Evolutionary conservation across 2,113 vertebrate genomes (phyloP).

Genomic region (Mormyrus lacerda): DNA sequence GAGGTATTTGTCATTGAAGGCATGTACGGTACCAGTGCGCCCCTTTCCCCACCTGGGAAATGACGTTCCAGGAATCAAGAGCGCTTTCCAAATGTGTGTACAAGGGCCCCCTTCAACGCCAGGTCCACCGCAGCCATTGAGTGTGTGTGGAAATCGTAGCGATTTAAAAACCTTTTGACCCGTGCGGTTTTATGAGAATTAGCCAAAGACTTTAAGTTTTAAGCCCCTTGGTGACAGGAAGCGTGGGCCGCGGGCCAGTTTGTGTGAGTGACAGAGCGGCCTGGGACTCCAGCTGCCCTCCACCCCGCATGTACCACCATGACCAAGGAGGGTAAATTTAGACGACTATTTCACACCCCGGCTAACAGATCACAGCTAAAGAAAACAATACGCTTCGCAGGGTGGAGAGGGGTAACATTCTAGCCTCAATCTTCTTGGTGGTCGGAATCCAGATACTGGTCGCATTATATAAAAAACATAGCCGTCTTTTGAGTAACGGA

Average conservation of each 20-base stretch:
- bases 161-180: constrained; percentile 93
- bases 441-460: not conserved
- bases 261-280: constrained; percentile 73
- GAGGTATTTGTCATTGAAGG: constrained; percentile 13
- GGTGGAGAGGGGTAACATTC: not conserved
- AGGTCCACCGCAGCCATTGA: constrained; percentile 68
- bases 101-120: constrained; percentile 37
- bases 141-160: constrained; percentile 84
- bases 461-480: not conserved
- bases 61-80: constrained; percentile 5
- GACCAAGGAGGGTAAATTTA: constrained; percentile 74
- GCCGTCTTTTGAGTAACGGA: not conserved
- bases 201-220: constrained; percentile 81
- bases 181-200: constrained; percentile 84
- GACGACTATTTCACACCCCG: constrained; percentile 88
- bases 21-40: not conserved
- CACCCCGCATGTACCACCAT: constrained; percentile 41
- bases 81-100: not conserved
- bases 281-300: constrained; percentile 85
- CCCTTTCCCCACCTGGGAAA: not conserved
- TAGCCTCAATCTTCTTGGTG: not conserved
- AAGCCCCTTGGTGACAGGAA: constrained; percentile 90
- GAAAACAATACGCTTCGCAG: constrained; percentile 75
- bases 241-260: constrained; percentile 70
- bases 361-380: constrained; percentile 78